Base-by-base conservation (phyloP, 2,888 invertebrate species). In the Stenotaenia linearis region DNA sequence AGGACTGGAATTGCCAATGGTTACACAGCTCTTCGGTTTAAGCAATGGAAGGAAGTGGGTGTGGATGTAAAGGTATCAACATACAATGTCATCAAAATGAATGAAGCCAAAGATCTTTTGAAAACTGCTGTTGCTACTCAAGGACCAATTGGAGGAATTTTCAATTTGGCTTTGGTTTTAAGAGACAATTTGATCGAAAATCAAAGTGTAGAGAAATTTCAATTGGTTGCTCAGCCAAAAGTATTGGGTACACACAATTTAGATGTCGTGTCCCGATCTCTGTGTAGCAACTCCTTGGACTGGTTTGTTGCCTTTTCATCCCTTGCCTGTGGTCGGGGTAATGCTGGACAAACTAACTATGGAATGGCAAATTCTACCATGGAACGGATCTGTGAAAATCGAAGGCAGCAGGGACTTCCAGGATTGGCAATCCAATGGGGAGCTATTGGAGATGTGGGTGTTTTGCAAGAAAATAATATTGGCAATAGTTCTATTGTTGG, bases 251-350 rank as follows among this genome's bases (percentile, higher is more conserved):
- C 96, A 0, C 90, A 91, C 83, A 90, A 92, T 84, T 87, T 99
- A 83, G 98, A 99, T 86, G 86, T 85, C 28, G 92, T 91, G 10
- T 93, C 95, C 0, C 91, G 97, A 80, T 89, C 89, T 82, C 85
- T 92, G 80, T 94, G 95, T 83, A 92, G 93, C 0, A 90, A 92
- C 83, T 28, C 28, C 28, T 87, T 87, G 83, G 96, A 97, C 84
- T 93, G 96, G 89, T 99, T 98, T 86, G 96, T 98, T 78, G 93
- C 91, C 80, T 99, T 98, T 89, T 98, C 98, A 50, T 97, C 97
- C 69, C 94, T 98, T 80, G 95, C 96, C 45, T 97, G 97, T 87
- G 98, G 98, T 15, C 91, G 97, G 83, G 98, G 98, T 81, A 98
- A 98, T 88, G 91, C 93, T 78, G 98, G 98, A 4, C 98, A 99